Percentiles rank a stretch among this genome's conserved stretches.
Evolutionary conservation across 2,888 invertebrate genomes (phyloP).

Genomic region (Laothoe populi): DNA sequence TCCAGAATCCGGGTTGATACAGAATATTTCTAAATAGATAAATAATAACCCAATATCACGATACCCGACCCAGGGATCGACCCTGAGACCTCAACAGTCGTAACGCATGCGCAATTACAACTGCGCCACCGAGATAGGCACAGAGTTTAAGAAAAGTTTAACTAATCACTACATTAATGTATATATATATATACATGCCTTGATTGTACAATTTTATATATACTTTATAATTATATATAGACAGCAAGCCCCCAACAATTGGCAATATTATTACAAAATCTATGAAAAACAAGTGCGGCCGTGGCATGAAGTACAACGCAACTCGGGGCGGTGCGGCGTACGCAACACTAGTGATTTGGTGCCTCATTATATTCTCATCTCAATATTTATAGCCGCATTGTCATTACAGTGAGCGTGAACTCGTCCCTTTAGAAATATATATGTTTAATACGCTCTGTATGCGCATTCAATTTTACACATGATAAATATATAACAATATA

Average conservation of each 20-base stretch:
- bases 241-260: neutral
- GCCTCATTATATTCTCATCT: conserved; percentile 26
- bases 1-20: no score
- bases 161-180: no score
- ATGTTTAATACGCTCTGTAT: conserved; percentile 1
- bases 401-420: conserved; percentile 14
- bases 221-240: neutral
- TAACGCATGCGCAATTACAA: no score
- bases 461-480: neutral
- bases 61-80: no score
- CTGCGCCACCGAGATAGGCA: no score
- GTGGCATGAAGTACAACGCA: neutral
- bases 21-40: no score
- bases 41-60: no score
- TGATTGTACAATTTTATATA: neutral
- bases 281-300: conserved; percentile 33
- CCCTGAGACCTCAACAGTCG: no score
- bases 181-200: no score
- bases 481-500: neutral
- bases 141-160: no score
- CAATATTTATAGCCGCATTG: conserved; percentile 23
- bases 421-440: conserved; percentile 17
- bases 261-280: neutral
- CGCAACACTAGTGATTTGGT: conserved; percentile 20
- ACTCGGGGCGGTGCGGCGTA: neutral